Conservation (phyloP, 1,140 invertebrate genomes). For the Pogonomyrmex californicus region DNA sequence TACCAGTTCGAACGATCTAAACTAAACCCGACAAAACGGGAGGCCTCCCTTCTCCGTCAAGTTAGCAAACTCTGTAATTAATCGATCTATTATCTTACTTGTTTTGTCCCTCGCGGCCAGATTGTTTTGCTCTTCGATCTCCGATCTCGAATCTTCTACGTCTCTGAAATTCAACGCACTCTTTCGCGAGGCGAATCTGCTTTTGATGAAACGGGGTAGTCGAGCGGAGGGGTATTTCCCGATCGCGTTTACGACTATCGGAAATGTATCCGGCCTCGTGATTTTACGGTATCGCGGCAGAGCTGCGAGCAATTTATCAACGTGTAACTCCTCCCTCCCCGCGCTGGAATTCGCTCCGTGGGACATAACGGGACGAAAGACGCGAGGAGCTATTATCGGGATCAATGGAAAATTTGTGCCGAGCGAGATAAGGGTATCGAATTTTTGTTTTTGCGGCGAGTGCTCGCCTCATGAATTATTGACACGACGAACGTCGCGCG, state of each 20-base stretch:
- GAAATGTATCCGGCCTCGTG: slow-evolving; percentile 44
- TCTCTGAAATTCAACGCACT: slow-evolving; percentile 20
- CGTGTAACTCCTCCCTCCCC: not conserved
- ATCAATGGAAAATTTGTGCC: slow-evolving; percentile 53
- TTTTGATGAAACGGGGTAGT: slow-evolving; percentile 27
- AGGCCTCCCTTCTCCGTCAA: slow-evolving; percentile 8
- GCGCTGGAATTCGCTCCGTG: slow-evolving; percentile 28
- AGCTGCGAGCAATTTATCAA: slow-evolving; percentile 45
- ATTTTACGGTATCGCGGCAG: slow-evolving; percentile 41
- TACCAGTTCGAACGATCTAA: slow-evolving; percentile 7
- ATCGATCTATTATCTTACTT: slow-evolving; percentile 57
- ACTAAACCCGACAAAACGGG: slow-evolving; percentile 43
- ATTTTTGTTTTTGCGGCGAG: slow-evolving; percentile 23
- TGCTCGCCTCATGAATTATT: slow-evolving; percentile 47
- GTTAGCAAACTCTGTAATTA: slow-evolving; percentile 58
- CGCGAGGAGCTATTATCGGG: slow-evolving; percentile 41
- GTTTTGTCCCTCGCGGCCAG: not conserved
- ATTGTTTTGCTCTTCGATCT: slow-evolving; percentile 27
- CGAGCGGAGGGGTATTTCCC: slow-evolving; percentile 33
- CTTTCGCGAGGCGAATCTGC: slow-evolving; percentile 26
- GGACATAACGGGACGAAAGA: slow-evolving; percentile 46
- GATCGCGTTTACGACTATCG: slow-evolving; percentile 54
- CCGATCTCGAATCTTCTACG: not conserved
- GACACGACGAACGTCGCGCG: slow-evolving; percentile 7
- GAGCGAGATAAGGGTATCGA: not conserved